Evolutionary conservation across 2,797 vertebrate genomes (phyloP).

Genomic region (Chaunax sp.): DNA sequence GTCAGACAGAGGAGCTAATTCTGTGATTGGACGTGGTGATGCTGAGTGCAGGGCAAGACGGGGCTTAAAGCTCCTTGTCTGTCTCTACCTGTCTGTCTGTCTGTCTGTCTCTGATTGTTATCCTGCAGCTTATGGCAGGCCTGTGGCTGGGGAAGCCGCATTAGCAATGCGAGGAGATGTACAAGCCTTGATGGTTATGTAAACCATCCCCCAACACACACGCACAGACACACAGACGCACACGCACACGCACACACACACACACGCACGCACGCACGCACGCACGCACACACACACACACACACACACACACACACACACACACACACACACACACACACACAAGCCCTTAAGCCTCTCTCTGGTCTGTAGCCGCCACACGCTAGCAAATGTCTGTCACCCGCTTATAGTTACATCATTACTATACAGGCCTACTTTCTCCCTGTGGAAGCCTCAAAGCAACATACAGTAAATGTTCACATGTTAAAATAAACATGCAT

Average conservation of each 20-base stretch:
- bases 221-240: conserved; percentile 40
- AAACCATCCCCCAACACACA: conserved; percentile 57
- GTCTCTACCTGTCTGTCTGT: conserved; percentile 1
- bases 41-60: conserved; percentile 16
- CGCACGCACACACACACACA: conserved; percentile 60
- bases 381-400: conserved; percentile 68
- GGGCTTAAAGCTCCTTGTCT: conserved; percentile 21
- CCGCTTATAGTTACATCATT: conserved; percentile 74
- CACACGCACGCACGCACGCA: conserved; percentile 33
- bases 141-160: conserved; percentile 74
- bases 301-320: conserved; percentile 45
- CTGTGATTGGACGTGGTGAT: conserved; percentile 26
- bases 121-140: conserved; percentile 74
- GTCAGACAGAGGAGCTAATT: conserved; percentile 16
- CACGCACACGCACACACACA: conserved; percentile 58
- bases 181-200: conserved; percentile 78
- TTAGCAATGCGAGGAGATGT: conserved; percentile 77
- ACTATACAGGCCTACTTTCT: conserved; percentile 59
- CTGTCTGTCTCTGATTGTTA: conserved; percentile 67
- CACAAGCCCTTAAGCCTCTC: conserved; percentile 81
- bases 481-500: background rate
- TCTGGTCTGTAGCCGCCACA: conserved; percentile 66
- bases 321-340: conserved; percentile 50
- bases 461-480: too few species aligned
- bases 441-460: conserved; percentile 6